These are phyloP conservation scores for Elaeidobius kamerunicus DNA, from an alignment of 2,888 invertebrate species.

Conservation along the genomic window DNA sequence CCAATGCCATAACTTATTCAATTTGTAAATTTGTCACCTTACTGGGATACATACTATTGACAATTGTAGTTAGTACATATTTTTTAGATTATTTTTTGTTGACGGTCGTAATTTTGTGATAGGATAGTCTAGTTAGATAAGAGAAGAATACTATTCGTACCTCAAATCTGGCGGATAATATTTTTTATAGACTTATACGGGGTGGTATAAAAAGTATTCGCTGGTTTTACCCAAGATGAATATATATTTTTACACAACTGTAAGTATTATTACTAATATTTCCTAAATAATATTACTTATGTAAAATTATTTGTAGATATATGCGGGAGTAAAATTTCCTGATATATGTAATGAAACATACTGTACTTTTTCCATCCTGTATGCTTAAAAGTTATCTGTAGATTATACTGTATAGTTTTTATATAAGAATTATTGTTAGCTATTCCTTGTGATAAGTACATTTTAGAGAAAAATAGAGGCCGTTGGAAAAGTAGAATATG, in stretches of 20 bases:
- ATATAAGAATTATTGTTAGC: slow-evolving; percentile 26
- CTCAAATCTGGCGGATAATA: slow-evolving; percentile 17
- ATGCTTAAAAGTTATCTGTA: slow-evolving; percentile 22
- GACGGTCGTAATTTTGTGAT: slow-evolving; percentile 23
- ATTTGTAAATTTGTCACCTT: too few species aligned
- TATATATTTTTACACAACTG: slow-evolving; percentile 17
- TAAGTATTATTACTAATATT: slow-evolving; percentile 10
- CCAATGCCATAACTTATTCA: too few species aligned
- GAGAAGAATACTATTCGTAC: slow-evolving; percentile 24
- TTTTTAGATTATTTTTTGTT: slow-evolving; percentile 17
- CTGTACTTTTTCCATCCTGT: slow-evolving; percentile 18
- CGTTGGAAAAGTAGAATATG: slow-evolving; percentile 21
- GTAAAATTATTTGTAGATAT: slow-evolving; percentile 10
- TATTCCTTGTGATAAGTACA: slow-evolving; percentile 29
- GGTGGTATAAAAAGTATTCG: slow-evolving; percentile 17
- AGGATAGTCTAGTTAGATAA: slow-evolving; percentile 20
- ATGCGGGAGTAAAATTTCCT: slow-evolving; percentile 11
- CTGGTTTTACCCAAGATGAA: slow-evolving; percentile 9
- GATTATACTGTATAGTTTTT: slow-evolving; percentile 27
- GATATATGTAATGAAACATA: slow-evolving; percentile 3
- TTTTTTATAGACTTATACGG: slow-evolving; percentile 19
- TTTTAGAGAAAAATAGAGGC: slow-evolving; percentile 20
- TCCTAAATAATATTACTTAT: slow-evolving; percentile 4
- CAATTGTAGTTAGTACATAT: slow-evolving; percentile 12
- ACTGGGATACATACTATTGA: too few species aligned